Evolutionary conservation across 2,888 invertebrate species (phyloP).

Genomic region (Andrena bucephala): DNA sequence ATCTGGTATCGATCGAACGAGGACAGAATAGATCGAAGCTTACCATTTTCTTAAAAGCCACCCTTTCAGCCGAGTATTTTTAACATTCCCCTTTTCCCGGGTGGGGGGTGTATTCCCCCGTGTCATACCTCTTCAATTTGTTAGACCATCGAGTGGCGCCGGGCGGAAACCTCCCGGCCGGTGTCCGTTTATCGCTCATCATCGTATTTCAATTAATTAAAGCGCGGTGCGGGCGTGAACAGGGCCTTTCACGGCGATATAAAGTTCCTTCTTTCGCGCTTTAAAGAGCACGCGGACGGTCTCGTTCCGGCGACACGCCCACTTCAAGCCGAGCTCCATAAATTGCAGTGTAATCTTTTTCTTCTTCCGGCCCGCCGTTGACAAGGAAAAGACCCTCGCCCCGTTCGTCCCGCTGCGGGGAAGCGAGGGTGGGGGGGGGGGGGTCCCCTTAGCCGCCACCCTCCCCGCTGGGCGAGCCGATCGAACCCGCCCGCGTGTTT

Average conservation of each 20-base stretch:
- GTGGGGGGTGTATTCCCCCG: too few species aligned
- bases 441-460: background rate
- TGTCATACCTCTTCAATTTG: background rate
- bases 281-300: slow-evolving; percentile 17
- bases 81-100: too few species aligned
- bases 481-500: slow-evolving; percentile 47
- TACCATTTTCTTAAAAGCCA: too few species aligned
- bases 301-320: slow-evolving; percentile 40
- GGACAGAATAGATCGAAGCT: slow-evolving; percentile 15
- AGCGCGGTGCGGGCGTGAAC: background rate
- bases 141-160: background rate
- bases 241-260: background rate
- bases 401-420: slow-evolving; percentile 12
- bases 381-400: slow-evolving; percentile 27
- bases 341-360: slow-evolving; percentile 59
- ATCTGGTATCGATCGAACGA: slow-evolving; percentile 13
- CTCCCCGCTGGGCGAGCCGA: slow-evolving; percentile 40
- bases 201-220: slow-evolving; percentile 37
- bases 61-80: too few species aligned
- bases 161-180: background rate
- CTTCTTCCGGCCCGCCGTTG: slow-evolving; percentile 27
- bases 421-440: too few species aligned
- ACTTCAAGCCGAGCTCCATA: slow-evolving; percentile 37
- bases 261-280: slow-evolving; percentile 17
- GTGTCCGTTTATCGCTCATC: slow-evolving; percentile 9